phyloP scores from a whole-genome alignment of 2,113 vertebrate species.

The Bubo scandiacus region DNA sequence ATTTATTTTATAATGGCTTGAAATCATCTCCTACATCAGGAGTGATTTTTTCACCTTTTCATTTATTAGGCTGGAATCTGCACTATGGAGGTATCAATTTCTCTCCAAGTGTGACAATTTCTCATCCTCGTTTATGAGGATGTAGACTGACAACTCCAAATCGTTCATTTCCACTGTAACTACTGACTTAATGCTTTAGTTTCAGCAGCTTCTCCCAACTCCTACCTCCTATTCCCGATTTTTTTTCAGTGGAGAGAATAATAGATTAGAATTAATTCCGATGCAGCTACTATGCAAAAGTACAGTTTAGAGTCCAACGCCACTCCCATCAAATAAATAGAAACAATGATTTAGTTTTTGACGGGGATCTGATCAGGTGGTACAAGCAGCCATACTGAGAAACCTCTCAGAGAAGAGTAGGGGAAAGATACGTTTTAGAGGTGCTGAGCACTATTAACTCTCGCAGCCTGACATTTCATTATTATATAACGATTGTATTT shows the following conservation, averaged over 20 bases:
- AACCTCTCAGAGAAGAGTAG: background rate
- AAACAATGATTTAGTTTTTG: background rate
- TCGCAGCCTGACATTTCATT: background rate
- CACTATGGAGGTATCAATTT: background rate
- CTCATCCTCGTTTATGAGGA: background rate
- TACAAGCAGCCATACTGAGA: background rate
- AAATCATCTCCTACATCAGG: background rate
- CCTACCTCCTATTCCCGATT: background rate
- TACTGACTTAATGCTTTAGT: background rate
- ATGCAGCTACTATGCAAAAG: background rate
- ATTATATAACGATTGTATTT: background rate
- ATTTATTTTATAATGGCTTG: background rate
- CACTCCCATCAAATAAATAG: background rate
- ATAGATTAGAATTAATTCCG: background rate
- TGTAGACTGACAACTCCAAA: background rate
- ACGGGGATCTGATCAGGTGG: background rate
- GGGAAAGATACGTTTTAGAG: background rate
- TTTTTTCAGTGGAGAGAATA: background rate
- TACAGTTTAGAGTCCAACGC: background rate
- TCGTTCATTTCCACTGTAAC: background rate
- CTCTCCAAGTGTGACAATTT: constrained; percentile 1
- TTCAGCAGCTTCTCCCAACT: background rate
- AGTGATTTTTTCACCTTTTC: background rate
- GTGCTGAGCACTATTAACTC: background rate
- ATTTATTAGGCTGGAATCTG: background rate